Percentiles rank a stretch among this genome's conserved stretches.
Conservation (phyloP, 2,888 invertebrate species). For the Nipponacmea schrenckii region DNA sequence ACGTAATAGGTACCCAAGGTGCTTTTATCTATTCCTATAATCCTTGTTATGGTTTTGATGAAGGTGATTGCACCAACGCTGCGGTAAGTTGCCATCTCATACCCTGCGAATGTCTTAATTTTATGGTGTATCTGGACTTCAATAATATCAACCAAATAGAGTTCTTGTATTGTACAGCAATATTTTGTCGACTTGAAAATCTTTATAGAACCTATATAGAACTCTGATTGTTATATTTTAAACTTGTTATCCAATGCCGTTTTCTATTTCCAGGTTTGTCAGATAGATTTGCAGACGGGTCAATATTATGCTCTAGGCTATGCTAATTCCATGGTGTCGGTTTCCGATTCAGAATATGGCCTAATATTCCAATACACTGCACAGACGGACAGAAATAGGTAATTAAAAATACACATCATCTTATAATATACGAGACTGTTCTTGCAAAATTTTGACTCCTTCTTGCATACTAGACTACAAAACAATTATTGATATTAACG, state of each 20-base stretch:
- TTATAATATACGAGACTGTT: too few relatives aligned
- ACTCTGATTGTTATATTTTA: too few relatives aligned
- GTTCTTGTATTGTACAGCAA: too few relatives aligned
- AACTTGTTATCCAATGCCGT: too few relatives aligned
- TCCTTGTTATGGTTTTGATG: not conserved
- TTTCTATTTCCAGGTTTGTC: not conserved
- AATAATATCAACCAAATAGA: too few relatives aligned
- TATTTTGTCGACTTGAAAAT: too few relatives aligned
- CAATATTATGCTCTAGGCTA: not conserved
- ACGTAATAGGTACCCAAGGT: not conserved
- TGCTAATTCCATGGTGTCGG: not conserved
- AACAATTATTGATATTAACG: too few relatives aligned
- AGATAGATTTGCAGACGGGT: not conserved
- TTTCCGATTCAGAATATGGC: not conserved
- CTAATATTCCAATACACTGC: not conserved
- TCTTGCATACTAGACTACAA: too few relatives aligned
- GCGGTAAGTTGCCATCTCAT: conserved; percentile 1
- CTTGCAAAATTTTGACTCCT: too few relatives aligned
- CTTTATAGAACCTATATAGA: too few relatives aligned
- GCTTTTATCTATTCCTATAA: not conserved
- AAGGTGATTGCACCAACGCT: not conserved
- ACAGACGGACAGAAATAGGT: not conserved
- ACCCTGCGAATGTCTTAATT: too few relatives aligned
- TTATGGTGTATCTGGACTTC: too few relatives aligned
- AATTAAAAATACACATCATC: not conserved